These are phyloP conservation scores for Cephalotes varians DNA, from an alignment of 2,888 invertebrate species.

Conservation along the genomic window DNA sequence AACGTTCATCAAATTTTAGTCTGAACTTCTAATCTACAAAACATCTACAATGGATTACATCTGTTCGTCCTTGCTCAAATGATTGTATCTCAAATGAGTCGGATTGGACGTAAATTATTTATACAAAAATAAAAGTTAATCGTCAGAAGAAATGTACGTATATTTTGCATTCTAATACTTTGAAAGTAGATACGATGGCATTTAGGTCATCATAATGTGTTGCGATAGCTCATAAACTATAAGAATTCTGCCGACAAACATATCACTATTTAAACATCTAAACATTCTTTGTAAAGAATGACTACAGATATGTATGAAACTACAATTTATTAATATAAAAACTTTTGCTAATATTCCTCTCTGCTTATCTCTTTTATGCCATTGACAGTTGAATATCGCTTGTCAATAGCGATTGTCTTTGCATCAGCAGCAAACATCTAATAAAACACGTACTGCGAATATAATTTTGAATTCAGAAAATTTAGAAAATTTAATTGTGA, in stretches of 20 bases:
- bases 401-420: neutral
- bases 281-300: slow-evolving; percentile 53
- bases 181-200: neutral
- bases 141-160: neutral
- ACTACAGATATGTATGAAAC: slow-evolving; percentile 19
- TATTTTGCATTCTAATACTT: slow-evolving; percentile 9
- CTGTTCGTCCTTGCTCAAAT: neutral
- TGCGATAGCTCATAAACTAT: slow-evolving; percentile 1
- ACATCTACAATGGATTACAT: slow-evolving; percentile 13
- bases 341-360: slow-evolving; percentile 9
- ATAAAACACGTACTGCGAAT: neutral
- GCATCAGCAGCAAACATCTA: neutral
- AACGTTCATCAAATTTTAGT: neutral
- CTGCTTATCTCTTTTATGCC: neutral
- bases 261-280: slow-evolving; percentile 67
- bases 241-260: slow-evolving; percentile 66
- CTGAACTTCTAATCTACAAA: slow-evolving; percentile 27
- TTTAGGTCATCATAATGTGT: neutral
- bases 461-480: neutral
- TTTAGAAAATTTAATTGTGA: neutral
- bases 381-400: neutral
- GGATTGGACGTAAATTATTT: neutral
- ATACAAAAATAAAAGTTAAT: neutral
- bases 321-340: slow-evolving; percentile 39
- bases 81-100: neutral